phyloP scores from a whole-genome alignment of 2,797 vertebrate species.

The Melanogrammus aeglefinus region DNA sequence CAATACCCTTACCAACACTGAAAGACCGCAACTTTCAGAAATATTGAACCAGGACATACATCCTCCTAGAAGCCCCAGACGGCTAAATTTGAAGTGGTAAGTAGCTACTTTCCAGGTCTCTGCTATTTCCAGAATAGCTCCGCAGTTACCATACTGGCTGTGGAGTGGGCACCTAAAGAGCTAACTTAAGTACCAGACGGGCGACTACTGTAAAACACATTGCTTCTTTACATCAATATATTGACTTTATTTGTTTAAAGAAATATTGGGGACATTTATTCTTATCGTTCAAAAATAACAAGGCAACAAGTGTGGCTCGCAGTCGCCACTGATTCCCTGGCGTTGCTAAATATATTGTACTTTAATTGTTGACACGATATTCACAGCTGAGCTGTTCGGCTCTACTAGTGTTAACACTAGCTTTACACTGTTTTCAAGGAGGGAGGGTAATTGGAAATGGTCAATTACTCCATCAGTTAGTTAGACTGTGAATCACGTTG shows the following conservation, averaged over 20 bases:
- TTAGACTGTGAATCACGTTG: neutral
- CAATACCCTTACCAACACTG: neutral
- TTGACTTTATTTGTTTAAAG: neutral
- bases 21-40: neutral
- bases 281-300: neutral
- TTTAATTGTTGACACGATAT: neutral
- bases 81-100: neutral
- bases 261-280: neutral
- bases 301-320: neutral
- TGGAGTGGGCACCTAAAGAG: neutral
- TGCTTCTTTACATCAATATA: neutral
- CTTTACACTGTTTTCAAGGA: neutral
- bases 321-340: neutral
- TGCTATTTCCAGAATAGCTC: neutral
- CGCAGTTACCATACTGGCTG: neutral
- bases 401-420: neutral
- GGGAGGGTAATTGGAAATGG: neutral
- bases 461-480: neutral
- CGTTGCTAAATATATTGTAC: neutral
- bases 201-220: neutral
- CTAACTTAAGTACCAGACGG: neutral
- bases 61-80: neutral
- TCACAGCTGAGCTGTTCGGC: neutral
- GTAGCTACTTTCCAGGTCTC: neutral
- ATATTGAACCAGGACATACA: neutral